Evolutionary conservation across 1,140 invertebrate genomes (phyloP).

Genomic region (Drosophila gunungcola): DNA sequence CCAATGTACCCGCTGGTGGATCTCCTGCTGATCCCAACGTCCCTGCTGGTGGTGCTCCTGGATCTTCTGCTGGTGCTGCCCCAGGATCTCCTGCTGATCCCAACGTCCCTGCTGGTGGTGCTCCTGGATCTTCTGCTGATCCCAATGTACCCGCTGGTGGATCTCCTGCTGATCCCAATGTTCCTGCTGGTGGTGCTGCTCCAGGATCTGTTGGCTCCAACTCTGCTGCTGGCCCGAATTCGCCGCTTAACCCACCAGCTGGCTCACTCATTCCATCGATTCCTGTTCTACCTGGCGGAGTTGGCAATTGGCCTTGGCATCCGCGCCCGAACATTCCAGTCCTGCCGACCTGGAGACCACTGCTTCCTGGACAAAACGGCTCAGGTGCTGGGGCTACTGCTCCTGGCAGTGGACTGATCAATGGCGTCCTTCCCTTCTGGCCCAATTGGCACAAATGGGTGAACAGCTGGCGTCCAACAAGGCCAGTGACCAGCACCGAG

Average conservation of each 20-base stretch:
- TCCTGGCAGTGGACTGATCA: conserved; percentile 15
- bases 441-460: conserved; percentile 62
- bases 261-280: conserved; percentile 24
- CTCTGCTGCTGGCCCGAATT: conserved; percentile 8
- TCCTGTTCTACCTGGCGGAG: conserved; percentile 25
- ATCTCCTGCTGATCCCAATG: conserved; percentile 1
- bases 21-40: conserved; percentile 14
- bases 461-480: conserved; percentile 47
- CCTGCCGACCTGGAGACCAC: conserved; percentile 38
- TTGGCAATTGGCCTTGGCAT: conserved; percentile 48
- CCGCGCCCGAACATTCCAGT: conserved; percentile 30
- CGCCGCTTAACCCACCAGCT: conserved; percentile 28
- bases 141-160: conserved; percentile 15
- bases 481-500: conserved; percentile 11
- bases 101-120: conserved; percentile 2
- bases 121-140: conserved; percentile 6
- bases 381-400: not conserved
- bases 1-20: too few species aligned
- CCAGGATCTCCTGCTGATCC: conserved; percentile 20
- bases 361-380: conserved; percentile 32
- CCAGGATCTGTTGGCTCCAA: conserved; percentile 9
- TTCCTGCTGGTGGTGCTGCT: conserved; percentile 4
- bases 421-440: conserved; percentile 52
- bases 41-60: conserved; percentile 9
- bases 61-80: conserved; percentile 5